Evolutionary conservation across 2,797 vertebrate species (phyloP).

Genomic region (Melanotaenia pygmaea): DNA sequence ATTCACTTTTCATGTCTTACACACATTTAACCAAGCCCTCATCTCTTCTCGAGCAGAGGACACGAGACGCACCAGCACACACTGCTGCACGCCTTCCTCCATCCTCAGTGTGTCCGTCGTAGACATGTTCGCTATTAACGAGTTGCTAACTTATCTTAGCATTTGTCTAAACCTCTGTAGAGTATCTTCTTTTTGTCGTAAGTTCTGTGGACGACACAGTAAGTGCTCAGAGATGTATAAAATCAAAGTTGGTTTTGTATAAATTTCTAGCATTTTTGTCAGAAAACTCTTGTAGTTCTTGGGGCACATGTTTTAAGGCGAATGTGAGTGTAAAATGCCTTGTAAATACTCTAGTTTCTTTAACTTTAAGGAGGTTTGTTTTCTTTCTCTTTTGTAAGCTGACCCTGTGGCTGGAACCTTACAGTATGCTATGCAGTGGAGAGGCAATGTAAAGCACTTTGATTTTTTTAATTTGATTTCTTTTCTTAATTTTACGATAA

Average conservation of each 20-base stretch:
- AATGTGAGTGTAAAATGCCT: conserved; percentile 27
- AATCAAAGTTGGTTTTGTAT: conserved; percentile 27
- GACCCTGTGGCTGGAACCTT: conserved; percentile 39
- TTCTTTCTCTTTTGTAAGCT: conserved; percentile 32
- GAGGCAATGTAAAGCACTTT: conserved; percentile 35
- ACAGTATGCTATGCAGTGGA: conserved; percentile 46
- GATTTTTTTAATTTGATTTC: background rate
- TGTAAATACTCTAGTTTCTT: conserved; percentile 76
- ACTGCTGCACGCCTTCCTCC: conserved; percentile 30
- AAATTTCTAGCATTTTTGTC: conserved; percentile 28
- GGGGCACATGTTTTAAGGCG: background rate
- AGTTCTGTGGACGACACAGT: conserved; percentile 22
- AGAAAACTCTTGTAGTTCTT: conserved; percentile 1
- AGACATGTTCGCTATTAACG: conserved; percentile 33
- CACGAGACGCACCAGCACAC: conserved; percentile 52
- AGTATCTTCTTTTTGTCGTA: conserved; percentile 11
- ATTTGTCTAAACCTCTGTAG: conserved; percentile 36
- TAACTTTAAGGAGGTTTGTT: conserved; percentile 26
- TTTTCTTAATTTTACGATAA: background rate
- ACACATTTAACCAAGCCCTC: conserved; percentile 2
- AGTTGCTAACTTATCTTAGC: conserved; percentile 14
- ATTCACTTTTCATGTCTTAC: conserved; percentile 20
- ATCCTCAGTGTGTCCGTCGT: conserved; percentile 26
- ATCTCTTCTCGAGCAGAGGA: background rate
- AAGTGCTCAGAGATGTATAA: conserved; percentile 30